Evolutionary conservation across 2,113 vertebrate genomes (phyloP).

Genomic region (Thalassarche chlororhynchos): DNA sequence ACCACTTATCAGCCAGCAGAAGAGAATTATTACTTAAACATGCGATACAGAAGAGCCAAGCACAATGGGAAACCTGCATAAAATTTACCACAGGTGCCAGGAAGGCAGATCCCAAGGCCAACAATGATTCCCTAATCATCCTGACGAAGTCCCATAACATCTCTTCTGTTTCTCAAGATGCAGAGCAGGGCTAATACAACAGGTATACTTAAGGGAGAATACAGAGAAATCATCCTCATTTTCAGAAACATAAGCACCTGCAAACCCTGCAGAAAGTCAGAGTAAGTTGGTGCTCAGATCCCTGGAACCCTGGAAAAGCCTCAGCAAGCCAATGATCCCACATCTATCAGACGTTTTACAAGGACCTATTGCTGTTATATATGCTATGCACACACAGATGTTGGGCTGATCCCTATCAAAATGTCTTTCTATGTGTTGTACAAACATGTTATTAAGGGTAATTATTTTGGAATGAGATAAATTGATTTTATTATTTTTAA

Average conservation of each 20-base stretch:
- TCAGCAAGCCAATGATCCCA: background rate
- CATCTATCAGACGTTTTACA: background rate
- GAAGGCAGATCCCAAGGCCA: background rate
- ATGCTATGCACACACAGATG: background rate
- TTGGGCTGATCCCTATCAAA: background rate
- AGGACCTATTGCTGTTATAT: background rate
- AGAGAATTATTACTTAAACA: background rate
- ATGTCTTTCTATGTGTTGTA: background rate
- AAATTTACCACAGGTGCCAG: background rate
- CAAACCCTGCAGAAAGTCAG: background rate
- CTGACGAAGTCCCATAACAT: background rate
- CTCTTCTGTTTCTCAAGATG: background rate
- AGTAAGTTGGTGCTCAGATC: background rate
- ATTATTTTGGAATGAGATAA: conserved; percentile 18
- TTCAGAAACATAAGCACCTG: background rate
- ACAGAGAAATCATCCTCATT: background rate
- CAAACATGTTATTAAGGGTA: background rate
- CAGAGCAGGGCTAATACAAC: background rate
- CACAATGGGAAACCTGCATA: background rate
- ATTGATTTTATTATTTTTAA: conserved; percentile 32
- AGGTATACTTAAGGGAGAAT: background rate
- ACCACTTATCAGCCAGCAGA: background rate
- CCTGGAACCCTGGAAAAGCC: background rate
- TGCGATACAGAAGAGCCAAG: background rate
- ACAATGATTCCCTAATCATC: background rate